Conservation (phyloP, 2,113 vertebrate genomes). For the Elaphurus davidianus region DNA sequence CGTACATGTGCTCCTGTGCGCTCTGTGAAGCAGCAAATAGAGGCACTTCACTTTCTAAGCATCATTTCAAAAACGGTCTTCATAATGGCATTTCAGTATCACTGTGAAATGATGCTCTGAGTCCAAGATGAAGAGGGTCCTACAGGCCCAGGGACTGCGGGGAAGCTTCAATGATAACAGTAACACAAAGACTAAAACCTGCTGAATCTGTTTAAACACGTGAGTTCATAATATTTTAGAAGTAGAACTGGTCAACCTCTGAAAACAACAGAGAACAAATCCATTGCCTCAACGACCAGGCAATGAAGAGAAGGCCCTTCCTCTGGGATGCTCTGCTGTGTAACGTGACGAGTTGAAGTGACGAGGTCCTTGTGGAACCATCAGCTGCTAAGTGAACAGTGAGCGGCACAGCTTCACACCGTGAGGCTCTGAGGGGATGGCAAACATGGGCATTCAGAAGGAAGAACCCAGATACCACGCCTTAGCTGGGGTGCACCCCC, state of each 20-base stretch:
- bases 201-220: background rate
- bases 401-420: background rate
- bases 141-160: background rate
- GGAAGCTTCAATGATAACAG: background rate
- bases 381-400: background rate
- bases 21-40: background rate
- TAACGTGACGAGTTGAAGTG: accelerated
- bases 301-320: background rate
- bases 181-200: background rate
- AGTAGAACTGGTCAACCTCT: background rate
- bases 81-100: background rate
- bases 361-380: background rate
- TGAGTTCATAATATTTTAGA: background rate
- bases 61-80: background rate
- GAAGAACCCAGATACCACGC: no score
- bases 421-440: background rate
- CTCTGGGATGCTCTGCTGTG: background rate
- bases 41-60: background rate
- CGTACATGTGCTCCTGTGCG: accelerated
- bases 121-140: background rate
- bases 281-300: background rate
- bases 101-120: background rate
- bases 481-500: background rate
- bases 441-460: background rate
- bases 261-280: background rate